phyloP scores from a whole-genome alignment of 1,140 invertebrate species.

The Monomorium pharaonis region DNA sequence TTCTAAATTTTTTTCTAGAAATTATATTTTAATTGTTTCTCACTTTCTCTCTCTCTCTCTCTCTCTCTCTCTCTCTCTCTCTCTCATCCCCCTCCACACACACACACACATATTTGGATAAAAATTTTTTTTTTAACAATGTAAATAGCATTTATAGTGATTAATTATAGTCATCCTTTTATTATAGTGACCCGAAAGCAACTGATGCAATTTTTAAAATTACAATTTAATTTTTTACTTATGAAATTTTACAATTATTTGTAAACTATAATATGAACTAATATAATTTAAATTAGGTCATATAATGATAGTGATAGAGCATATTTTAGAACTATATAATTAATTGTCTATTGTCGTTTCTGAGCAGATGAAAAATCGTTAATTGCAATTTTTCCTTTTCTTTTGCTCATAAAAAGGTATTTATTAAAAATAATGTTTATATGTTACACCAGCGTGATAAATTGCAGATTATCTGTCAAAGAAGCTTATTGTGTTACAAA shows the following conservation, averaged over 20 bases:
- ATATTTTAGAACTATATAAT: not conserved
- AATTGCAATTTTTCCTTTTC: not conserved
- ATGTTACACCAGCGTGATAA: not conserved
- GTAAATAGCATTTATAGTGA: not conserved
- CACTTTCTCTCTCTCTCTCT: too few species aligned
- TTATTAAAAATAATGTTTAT: constrained; percentile 10
- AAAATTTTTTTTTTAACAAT: not conserved
- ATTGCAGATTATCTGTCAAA: constrained; percentile 5
- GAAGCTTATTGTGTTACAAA: constrained; percentile 19
- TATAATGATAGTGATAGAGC: not conserved
- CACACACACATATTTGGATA: not conserved
- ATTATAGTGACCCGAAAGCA: too few species aligned
- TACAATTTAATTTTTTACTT: not conserved
- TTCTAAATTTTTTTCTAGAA: not conserved
- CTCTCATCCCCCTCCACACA: too few species aligned
- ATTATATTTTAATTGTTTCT: too few species aligned
- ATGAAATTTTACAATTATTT: not conserved
- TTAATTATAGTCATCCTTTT: too few species aligned
- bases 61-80: too few species aligned
- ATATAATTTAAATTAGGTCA: not conserved
- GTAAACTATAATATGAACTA: too few species aligned
- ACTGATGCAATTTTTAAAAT: not conserved
- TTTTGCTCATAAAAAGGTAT: not conserved
- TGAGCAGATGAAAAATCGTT: not conserved
- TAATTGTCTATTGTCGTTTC: not conserved